Evolutionary conservation across 2,888 invertebrate species (phyloP).

Genomic region (Zhuqinia jingwanae): DNA sequence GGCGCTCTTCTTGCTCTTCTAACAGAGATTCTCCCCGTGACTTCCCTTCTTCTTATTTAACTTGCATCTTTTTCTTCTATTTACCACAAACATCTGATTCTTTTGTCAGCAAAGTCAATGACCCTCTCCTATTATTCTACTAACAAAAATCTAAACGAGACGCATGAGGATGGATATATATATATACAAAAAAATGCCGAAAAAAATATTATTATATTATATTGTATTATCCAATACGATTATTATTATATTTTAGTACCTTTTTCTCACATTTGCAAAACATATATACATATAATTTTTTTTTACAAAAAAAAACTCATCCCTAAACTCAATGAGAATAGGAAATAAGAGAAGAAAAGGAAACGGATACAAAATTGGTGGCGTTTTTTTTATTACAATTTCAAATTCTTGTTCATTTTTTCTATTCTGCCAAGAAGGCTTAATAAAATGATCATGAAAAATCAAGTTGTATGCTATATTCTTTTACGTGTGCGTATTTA

Average conservation of each 20-base stretch:
- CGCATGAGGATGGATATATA: background rate
- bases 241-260: no score
- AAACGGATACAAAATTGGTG: background rate
- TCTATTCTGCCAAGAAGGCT: no score
- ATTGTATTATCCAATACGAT: no score
- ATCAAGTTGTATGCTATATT: no score
- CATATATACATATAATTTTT: no score
- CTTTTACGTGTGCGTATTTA: no score
- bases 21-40: slow-evolving; percentile 42
- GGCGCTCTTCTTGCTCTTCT: background rate
- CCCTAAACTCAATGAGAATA: background rate
- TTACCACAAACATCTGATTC: slow-evolving; percentile 40
- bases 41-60: slow-evolving; percentile 33
- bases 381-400: no score
- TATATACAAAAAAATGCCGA: no score
- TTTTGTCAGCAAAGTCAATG: slow-evolving; percentile 43
- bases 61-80: slow-evolving; percentile 30
- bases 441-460: no score
- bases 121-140: slow-evolving; percentile 5
- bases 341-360: background rate
- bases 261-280: no score
- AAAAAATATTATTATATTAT: background rate
- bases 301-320: background rate
- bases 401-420: no score
- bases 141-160: background rate